phyloP scores from a whole-genome alignment of 2,888 invertebrate genomes.

The Xestia ashworthii region DNA sequence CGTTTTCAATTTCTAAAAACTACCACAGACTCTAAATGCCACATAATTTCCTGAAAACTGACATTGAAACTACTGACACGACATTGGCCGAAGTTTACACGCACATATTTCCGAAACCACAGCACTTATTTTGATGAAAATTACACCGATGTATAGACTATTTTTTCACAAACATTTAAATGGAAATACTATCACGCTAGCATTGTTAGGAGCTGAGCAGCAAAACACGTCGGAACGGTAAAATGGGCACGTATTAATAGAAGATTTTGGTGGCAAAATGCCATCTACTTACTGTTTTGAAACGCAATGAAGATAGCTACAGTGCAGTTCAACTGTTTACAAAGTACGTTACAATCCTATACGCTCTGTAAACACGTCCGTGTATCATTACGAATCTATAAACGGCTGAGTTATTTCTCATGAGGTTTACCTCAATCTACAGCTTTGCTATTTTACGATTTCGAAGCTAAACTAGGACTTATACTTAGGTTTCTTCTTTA shows the following conservation, averaged over 20 bases:
- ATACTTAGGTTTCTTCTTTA: neutral
- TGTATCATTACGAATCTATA: conserved; percentile 27
- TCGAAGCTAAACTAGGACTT: neutral
- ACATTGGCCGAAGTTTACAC: conserved; percentile 38
- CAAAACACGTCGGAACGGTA: conserved; percentile 4
- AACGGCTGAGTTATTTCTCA: conserved; percentile 22
- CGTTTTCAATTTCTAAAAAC: conserved; percentile 5
- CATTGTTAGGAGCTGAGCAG: conserved; percentile 19
- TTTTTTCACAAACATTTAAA: neutral
- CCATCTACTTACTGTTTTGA: conserved; percentile 37
- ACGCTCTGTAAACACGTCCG: conserved; percentile 29
- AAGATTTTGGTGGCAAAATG: conserved; percentile 45
- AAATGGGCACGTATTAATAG: conserved; percentile 41
- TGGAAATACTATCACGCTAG: neutral
- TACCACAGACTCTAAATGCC: conserved; percentile 37
- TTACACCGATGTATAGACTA: neutral
- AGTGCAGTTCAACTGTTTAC: conserved; percentile 37
- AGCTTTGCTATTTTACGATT: conserved; percentile 25
- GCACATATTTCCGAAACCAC: conserved; percentile 30
- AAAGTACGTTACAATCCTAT: conserved; percentile 21
- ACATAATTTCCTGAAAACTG: conserved; percentile 33
- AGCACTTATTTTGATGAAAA: conserved; percentile 38
- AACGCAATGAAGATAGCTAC: conserved; percentile 43
- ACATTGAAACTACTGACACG: conserved; percentile 39
- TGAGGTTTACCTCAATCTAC: conserved; percentile 20